Evolutionary conservation across 2,797 vertebrate genomes (phyloP), one percentile per base, ranked within the genome.

Genomic region (Holocentrus rufus): DNA sequence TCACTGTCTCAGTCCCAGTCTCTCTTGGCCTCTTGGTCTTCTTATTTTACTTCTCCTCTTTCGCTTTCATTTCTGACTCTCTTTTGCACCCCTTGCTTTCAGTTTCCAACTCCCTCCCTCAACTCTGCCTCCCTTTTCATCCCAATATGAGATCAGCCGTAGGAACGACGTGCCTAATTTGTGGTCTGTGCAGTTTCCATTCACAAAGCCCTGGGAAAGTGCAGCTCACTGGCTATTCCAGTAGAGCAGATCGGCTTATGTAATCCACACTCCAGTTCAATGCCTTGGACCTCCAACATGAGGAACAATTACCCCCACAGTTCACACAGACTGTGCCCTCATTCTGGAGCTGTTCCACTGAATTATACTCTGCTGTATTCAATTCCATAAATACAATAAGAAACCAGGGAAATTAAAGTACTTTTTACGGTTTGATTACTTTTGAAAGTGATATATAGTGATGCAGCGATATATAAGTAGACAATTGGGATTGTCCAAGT

Each of bases 111-210:
- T 25, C 31, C 25, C 57, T 15, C 23, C 8, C 46, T 62, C n/a
- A 10, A 36, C 36, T 67, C 3, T 23, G 20, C 7, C 25, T 54
- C 22, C 72, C 20, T 20, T 64, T 52, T 59, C 5, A 17, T 27
- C 44, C 63, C n/a, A 57, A 54, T 72, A 75, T 60, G 20, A 64
- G 66, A 69, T 74, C 47, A 65, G 67, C 46, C 25, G n/a, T 65
- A 5, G 70, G 57, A 69, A 58, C 23, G 39, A 68, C 65, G 42
- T 57, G 55, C 65, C 36, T 64, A 22, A 67, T 71, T 74, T 36
- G 67, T 62, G 57, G 67, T 25, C 17, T 61, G 34, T 72, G 39
- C 52, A 58, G 60, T 76, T 81, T 71, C 74, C 76, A 58, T 81
- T 70, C 65, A 75, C 50, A 61, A 53, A 55, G 34, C 7, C 10